phyloP scores from a whole-genome alignment of 2,888 invertebrate genomes.

The Onthophagus sagittarius region DNA sequence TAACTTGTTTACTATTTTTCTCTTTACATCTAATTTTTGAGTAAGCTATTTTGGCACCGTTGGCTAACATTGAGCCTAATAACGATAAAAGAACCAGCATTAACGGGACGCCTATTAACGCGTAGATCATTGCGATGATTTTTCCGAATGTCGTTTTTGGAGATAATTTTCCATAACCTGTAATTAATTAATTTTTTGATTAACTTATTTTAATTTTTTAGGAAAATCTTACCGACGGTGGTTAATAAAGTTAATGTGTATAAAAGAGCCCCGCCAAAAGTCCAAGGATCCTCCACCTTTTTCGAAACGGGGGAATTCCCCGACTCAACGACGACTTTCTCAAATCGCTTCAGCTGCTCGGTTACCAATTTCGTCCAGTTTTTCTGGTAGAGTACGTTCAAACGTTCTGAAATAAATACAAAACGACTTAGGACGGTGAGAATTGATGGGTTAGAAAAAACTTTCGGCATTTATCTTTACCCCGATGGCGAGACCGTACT shows the following conservation, averaged over 20 bases:
- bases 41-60: conserved; percentile 69
- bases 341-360: conserved; percentile 73
- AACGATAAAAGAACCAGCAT: conserved; percentile 83
- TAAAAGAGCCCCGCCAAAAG: conserved; percentile 77
- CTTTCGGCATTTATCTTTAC: neutral
- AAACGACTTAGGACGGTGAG: neutral
- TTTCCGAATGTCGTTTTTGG: conserved; percentile 80
- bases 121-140: conserved; percentile 81
- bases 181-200: conserved; percentile 23
- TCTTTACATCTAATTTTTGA: conserved; percentile 48
- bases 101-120: conserved; percentile 81
- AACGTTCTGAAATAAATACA: conserved; percentile 56
- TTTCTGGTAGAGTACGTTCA: conserved; percentile 78
- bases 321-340: conserved; percentile 73
- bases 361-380: conserved; percentile 82
- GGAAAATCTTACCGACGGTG: conserved; percentile 73
- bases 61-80: conserved; percentile 76
- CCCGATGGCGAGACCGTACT: neutral
- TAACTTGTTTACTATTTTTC: conserved; percentile 23
- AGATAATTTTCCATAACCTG: conserved; percentile 83
- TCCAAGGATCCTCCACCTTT: conserved; percentile 61
- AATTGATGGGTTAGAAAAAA: neutral
- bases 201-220: neutral
- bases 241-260: conserved; percentile 86
- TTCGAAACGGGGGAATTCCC: conserved; percentile 46